These are phyloP conservation scores for Anarhynchus alexandrinus DNA, from an alignment of 2,113 vertebrate species.

Conservation along the genomic window DNA sequence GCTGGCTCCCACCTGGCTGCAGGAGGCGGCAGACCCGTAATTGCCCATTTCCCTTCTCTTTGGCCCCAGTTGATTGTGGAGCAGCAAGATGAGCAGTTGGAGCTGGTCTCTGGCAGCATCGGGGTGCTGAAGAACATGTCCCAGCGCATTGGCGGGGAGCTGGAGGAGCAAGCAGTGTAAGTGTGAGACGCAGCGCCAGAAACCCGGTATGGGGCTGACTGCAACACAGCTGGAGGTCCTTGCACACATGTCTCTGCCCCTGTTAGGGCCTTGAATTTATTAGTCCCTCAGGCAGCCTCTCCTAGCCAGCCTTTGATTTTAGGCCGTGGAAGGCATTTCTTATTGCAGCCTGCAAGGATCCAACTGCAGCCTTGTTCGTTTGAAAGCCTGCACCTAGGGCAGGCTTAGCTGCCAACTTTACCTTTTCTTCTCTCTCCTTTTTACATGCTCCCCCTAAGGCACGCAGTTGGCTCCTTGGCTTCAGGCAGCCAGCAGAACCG, in stretches of 20 bases:
- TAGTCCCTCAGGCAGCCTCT: neutral
- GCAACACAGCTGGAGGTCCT: neutral
- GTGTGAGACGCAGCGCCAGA: neutral
- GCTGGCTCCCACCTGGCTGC: neutral
- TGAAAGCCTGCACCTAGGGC: neutral
- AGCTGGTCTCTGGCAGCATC: slow-evolving; percentile 96
- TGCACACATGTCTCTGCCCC: neutral
- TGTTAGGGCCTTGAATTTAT: neutral
- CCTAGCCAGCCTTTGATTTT: neutral
- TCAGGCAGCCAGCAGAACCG: neutral
- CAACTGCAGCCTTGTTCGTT: fast-evolving
- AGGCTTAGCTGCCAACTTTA: neutral
- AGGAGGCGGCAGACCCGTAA: slow-evolving; percentile 27
- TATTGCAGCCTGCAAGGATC: neutral
- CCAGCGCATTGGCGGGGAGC: slow-evolving; percentile 92
- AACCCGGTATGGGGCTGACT: neutral
- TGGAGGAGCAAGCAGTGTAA: slow-evolving; percentile 98
- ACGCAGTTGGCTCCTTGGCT: neutral
- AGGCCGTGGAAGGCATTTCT: neutral
- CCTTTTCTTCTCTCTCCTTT: neutral
- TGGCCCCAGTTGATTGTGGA: slow-evolving; percentile 87
- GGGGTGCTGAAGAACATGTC: slow-evolving; percentile 99
- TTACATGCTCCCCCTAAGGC: neutral
- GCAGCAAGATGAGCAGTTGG: slow-evolving; percentile 95
- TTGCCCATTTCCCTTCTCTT: slow-evolving; percentile 29